These are phyloP conservation scores for Zoroaster sp. DNA, from an alignment of 53 echinoderm and acorn worm species.

Conservation along the genomic window DNA sequence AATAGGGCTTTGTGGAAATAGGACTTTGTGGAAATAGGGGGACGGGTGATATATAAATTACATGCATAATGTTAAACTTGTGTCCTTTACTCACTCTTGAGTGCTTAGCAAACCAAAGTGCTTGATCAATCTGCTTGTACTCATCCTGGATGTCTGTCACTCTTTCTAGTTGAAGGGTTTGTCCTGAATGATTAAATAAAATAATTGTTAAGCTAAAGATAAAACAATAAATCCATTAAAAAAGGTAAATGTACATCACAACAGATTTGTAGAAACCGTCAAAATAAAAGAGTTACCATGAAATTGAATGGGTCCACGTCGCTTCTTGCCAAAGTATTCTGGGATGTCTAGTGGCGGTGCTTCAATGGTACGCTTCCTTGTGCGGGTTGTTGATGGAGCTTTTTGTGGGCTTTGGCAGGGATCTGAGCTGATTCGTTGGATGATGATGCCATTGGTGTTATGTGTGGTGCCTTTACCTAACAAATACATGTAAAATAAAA, in stretches of 20 bases:
- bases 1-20: no score
- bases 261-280: not conserved
- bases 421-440: slow-evolving; percentile 30
- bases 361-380: slow-evolving; percentile 52
- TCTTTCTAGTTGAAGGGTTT: slow-evolving; percentile 19
- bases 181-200: slow-evolving; percentile 13
- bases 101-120: slow-evolving; percentile 46
- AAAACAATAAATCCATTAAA: not conserved
- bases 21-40: no score
- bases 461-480: slow-evolving; percentile 73
- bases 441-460: slow-evolving; percentile 58
- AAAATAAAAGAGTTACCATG: slow-evolving; percentile 15
- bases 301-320: slow-evolving; percentile 51
- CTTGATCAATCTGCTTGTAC: slow-evolving; percentile 38
- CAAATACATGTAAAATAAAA: no score
- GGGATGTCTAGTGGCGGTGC: slow-evolving; percentile 45
- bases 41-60: not conserved
- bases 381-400: not conserved
- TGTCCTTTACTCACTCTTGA: not conserved
- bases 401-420: slow-evolving; percentile 2
- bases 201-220: not conserved
- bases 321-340: slow-evolving; percentile 68
- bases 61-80: not conserved
- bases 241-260: no score
- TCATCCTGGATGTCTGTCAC: slow-evolving; percentile 22